A percentile compares a stretch with the other conserved stretches of the same genome.
Conservation (phyloP, 64 coral and sea anemone species). For the Anthopleura sola region DNA sequence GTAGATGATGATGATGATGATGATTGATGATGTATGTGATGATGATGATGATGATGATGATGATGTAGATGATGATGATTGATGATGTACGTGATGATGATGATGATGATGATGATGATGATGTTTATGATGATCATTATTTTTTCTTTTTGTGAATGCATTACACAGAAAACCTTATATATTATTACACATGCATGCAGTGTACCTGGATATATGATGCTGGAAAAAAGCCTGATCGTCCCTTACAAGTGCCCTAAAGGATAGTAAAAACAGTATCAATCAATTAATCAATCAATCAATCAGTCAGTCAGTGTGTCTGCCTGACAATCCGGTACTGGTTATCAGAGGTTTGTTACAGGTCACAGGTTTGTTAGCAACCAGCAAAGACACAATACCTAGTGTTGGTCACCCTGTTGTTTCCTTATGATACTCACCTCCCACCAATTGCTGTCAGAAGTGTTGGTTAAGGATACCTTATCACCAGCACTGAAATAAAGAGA, state of each 20-base stretch:
- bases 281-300: not conserved
- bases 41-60: too few relatives aligned
- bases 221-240: conserved; percentile 84
- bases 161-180: too few relatives aligned
- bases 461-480: conserved; percentile 66
- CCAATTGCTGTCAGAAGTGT: conserved; percentile 83
- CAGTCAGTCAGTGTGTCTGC: too few relatives aligned
- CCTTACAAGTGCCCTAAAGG: conserved; percentile 52
- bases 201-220: conserved; percentile 90
- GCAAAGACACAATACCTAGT: not conserved
- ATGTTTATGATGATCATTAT: too few relatives aligned
- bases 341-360: not conserved
- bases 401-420: not conserved
- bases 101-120: too few relatives aligned
- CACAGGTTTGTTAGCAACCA: not conserved
- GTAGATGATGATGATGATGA: too few relatives aligned
- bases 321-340: too few relatives aligned
- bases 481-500: conserved; percentile 62
- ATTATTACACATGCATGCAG: too few relatives aligned
- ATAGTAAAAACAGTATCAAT: not conserved
- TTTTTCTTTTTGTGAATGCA: too few relatives aligned
- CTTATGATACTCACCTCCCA: conserved; percentile 64
- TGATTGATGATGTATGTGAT: too few relatives aligned
- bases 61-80: too few relatives aligned
- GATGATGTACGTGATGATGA: too few relatives aligned